Base-by-base conservation (phyloP, 1,140 invertebrate genomes). In the Camponotus floridanus region DNA sequence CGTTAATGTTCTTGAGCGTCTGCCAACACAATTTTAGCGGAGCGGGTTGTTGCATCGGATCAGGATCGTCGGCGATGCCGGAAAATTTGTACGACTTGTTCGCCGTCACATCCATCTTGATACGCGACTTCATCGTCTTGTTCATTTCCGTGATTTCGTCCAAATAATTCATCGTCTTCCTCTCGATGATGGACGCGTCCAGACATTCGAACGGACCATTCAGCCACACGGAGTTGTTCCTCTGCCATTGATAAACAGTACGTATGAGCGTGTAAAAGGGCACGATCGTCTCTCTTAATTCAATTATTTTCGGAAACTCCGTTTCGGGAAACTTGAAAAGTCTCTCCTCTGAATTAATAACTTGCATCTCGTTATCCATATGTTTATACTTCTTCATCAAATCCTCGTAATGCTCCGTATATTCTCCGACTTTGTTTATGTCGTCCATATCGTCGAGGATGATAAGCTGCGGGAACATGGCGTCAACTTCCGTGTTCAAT, bases 281-380 rank as follows among this genome's bases (percentile, higher is more conserved):
- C 48, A 90, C 39, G 8, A 95, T 91, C 21, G 94, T 92, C 67
- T 95, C 95, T 61, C 94, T 95, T 15, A 96, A 89, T 87, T 97
- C 96, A 18, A 95, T 94, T 3, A 97, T 93, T 91, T 96, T 96
- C 2, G 96, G 96, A 91, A 96, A 97, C 0, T 93, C 93, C n/a
- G 96, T 96, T 65, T 96, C 93, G 3, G 96, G 96, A 90, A 97
- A 96, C 89, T 97, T 97, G 86, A 97, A 97, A 2, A 97, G 92
- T 2, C 92, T 95, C 93, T 98, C 97, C 93, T 97, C 97, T 90
- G 96, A 94, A 90, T 97, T 97, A 45, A 97, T 96, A 94, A 95
- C 96, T 21, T 93, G 87, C 64, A 97, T 96, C 48, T 95, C 94
- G 39, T 95, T 94, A 70, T 96, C 93, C 15, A 97, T 92, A 61